Percentiles rank a stretch among this genome's conserved stretches.
Conservation (phyloP, 2,113 vertebrate species). For the Pitta sordida region DNA sequence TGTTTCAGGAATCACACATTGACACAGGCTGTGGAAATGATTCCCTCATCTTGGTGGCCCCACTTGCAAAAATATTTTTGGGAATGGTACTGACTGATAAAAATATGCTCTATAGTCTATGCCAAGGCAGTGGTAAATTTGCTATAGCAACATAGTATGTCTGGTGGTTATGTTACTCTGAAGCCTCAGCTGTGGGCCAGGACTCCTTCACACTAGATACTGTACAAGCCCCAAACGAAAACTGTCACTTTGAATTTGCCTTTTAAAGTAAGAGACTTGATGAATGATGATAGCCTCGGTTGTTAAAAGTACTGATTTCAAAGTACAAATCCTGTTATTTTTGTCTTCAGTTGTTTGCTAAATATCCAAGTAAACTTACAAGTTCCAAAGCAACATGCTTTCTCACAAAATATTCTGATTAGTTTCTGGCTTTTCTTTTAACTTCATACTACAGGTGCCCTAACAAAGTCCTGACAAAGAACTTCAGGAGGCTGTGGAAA, state of each 20-base stretch:
- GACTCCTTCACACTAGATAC: conserved; percentile 35
- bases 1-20: background rate
- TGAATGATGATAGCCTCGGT: conserved; percentile 35
- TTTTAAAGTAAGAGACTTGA: conserved; percentile 13
- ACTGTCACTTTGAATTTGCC: background rate
- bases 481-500: background rate
- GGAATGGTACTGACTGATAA: conserved; percentile 16
- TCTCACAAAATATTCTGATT: background rate
- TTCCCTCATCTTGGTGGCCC: background rate
- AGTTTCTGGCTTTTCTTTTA: background rate
- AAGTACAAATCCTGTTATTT: background rate
- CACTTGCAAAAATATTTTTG: conserved; percentile 47
- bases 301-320: background rate
- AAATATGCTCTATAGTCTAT: conserved; percentile 4
- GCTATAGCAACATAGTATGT: conserved; percentile 54
- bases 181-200: conserved; percentile 49
- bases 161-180: conserved; percentile 28
- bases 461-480: background rate
- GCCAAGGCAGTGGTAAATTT: conserved; percentile 49
- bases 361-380: background rate
- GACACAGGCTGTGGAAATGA: background rate
- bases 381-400: background rate
- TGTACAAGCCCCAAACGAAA: conserved; percentile 30
- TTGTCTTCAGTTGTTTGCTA: background rate
- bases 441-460: background rate